phyloP scores from a whole-genome alignment of 2,888 invertebrate genomes.

The Yponomeuta cagnagella region DNA sequence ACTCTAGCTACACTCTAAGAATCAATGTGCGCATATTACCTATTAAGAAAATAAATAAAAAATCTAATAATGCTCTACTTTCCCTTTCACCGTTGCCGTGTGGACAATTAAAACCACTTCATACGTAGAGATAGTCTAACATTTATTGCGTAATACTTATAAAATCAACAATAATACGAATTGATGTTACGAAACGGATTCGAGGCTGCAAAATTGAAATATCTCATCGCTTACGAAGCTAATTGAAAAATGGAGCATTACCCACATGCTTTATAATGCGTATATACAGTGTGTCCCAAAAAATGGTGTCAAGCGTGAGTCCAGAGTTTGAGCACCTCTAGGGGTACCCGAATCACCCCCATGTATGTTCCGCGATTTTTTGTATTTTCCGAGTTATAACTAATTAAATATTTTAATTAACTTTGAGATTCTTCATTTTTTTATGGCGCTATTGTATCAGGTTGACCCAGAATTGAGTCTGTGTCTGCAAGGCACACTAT shows the following conservation, averaged over 20 bases:
- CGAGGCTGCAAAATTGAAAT: background rate
- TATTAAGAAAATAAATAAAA: conserved; percentile 15
- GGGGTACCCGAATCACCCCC: too few relatives aligned
- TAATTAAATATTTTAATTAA: too few relatives aligned
- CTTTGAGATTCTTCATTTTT: too few relatives aligned
- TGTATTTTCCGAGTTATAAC: too few relatives aligned
- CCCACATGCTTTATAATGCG: background rate
- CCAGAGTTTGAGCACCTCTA: too few relatives aligned
- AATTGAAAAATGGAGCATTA: background rate
- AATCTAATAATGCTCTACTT: conserved; percentile 17
- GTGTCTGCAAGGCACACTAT: too few relatives aligned
- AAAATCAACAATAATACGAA: background rate
- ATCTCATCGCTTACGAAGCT: background rate
- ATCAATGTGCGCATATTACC: conserved; percentile 20
- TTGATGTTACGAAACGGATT: background rate
- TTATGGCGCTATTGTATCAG: too few relatives aligned
- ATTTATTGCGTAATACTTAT: conserved; percentile 6
- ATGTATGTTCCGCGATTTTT: too few relatives aligned
- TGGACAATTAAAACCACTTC: conserved; percentile 18
- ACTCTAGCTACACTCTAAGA: background rate
- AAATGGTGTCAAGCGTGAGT: too few relatives aligned
- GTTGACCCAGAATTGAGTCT: too few relatives aligned
- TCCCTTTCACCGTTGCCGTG: conserved; percentile 18
- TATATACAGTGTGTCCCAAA: too few relatives aligned
- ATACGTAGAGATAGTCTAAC: background rate